Percentiles rank a stretch among this genome's conserved stretches.
These are phyloP conservation scores for Synergus itoensis DNA, from an alignment of 2,888 invertebrate species.

Conservation along the genomic window DNA sequence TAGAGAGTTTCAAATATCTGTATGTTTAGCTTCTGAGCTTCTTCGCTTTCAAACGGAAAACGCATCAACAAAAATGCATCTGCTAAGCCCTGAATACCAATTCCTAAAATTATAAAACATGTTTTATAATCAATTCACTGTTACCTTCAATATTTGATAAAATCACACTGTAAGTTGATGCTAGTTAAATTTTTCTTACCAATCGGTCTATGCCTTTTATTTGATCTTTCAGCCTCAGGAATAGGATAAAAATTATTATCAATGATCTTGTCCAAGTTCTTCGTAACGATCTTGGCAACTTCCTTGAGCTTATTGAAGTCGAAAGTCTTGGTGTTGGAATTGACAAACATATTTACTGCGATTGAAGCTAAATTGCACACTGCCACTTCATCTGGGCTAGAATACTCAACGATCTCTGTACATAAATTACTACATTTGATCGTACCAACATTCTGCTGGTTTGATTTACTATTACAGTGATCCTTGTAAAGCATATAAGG, in stretches of 20 bases:
- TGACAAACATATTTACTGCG: constrained; percentile 96
- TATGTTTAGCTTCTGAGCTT: constrained; percentile 92
- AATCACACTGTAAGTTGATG: background rate
- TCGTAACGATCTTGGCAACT: constrained; percentile 92
- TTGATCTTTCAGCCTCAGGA: constrained; percentile 91
- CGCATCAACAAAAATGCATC: constrained; percentile 97
- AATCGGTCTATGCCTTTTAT: constrained; percentile 91
- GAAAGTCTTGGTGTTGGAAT: constrained; percentile 85
- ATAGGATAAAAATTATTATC: constrained; percentile 98
- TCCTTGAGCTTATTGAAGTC: constrained; percentile 93
- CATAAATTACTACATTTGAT: constrained; percentile 99
- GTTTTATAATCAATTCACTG: constrained; percentile 67
- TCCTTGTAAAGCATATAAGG: constrained; percentile 99
- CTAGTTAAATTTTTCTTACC: constrained; percentile 76
- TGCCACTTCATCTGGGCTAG: constrained; percentile 94
- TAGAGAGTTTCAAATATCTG: constrained; percentile 99
- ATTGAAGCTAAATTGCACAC: constrained; percentile 99
- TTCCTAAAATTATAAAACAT: constrained; percentile 78
- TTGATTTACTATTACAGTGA: constrained; percentile 97
- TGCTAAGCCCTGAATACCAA: constrained; percentile 98
- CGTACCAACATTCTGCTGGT: constrained; percentile 98
- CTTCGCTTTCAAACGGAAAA: constrained; percentile 93
- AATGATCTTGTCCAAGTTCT: constrained; percentile 97
- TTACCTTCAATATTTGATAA: background rate
- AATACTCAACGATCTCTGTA: constrained; percentile 98